These are phyloP conservation scores for Percopsis omiscomaycus DNA, from an alignment of 2,797 vertebrate genomes.

Conservation along the genomic window DNA sequence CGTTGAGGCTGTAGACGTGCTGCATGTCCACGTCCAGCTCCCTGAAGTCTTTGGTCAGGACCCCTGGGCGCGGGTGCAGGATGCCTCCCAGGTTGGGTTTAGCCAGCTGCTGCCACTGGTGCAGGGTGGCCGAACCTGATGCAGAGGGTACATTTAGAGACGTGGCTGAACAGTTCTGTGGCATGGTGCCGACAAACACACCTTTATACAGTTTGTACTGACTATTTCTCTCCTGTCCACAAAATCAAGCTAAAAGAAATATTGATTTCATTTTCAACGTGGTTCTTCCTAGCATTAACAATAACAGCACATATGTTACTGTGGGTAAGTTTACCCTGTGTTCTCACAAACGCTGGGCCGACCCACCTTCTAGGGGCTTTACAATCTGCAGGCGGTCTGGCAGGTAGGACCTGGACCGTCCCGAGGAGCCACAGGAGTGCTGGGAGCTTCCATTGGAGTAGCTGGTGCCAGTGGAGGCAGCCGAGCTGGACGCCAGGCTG, in stretches of 20 bases:
- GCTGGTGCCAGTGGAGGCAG: conserved; percentile 80
- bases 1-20: conserved; percentile 86
- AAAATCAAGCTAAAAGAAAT: no score
- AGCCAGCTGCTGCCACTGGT: conserved; percentile 91
- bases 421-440: conserved; percentile 79
- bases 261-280: no score
- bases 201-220: no score
- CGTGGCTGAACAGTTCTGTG: neutral
- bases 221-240: no score
- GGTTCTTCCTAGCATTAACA: no score
- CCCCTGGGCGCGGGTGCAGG: conserved; percentile 80
- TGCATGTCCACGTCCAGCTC: conserved; percentile 85
- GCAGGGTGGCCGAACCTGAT: conserved; percentile 83
- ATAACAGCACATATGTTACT: no score
- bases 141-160: neutral
- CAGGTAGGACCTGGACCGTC: conserved; percentile 81
- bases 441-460: conserved; percentile 81
- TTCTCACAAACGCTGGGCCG: neutral
- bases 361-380: conserved; percentile 88
- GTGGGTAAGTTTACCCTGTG: no score
- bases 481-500: conserved; percentile 70
- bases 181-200: neutral
- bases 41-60: conserved; percentile 88
- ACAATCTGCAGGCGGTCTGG: conserved; percentile 88
- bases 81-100: conserved; percentile 84